Evolutionary conservation across 2,113 vertebrate species (phyloP).

Genomic region (Ondatra zibethicus): DNA sequence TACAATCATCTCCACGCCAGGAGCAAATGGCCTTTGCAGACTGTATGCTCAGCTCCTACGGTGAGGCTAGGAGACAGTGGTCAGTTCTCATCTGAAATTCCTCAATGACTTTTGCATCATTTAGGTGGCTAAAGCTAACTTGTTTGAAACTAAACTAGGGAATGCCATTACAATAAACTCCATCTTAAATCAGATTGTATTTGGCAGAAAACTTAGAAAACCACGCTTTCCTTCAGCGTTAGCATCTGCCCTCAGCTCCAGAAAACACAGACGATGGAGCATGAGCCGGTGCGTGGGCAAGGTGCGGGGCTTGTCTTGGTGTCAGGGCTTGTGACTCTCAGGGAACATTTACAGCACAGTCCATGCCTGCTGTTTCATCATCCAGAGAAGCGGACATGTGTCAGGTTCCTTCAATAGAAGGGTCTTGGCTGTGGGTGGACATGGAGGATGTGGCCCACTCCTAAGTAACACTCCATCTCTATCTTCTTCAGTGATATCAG

Average conservation of each 20-base stretch:
- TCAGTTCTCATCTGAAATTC: background rate
- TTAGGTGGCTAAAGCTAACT: too few relatives aligned
- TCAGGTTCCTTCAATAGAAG: too few relatives aligned
- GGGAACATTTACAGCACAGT: fast-evolving
- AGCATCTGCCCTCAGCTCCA: fast-evolving
- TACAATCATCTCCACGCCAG: background rate
- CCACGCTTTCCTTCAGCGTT: fast-evolving
- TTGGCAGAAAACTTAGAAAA: background rate
- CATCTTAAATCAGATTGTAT: fast-evolving
- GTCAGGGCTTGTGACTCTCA: background rate
- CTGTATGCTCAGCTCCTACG: too few relatives aligned
- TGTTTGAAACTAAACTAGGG: background rate
- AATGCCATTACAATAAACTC: background rate
- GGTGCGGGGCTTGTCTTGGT: fast-evolving
- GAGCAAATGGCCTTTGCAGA: background rate
- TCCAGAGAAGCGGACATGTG: fast-evolving
- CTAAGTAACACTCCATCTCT: fast-evolving
- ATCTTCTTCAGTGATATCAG: fast-evolving
- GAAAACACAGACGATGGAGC: background rate
- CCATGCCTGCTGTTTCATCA: background rate
- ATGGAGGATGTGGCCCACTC: background rate
- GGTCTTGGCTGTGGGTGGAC: background rate
- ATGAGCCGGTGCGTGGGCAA: fast-evolving
- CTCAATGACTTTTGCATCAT: background rate
- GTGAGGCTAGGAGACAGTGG: background rate